These are phyloP conservation scores for Sterna hirundo DNA, from an alignment of 2,113 vertebrate species.

Conservation along the genomic window DNA sequence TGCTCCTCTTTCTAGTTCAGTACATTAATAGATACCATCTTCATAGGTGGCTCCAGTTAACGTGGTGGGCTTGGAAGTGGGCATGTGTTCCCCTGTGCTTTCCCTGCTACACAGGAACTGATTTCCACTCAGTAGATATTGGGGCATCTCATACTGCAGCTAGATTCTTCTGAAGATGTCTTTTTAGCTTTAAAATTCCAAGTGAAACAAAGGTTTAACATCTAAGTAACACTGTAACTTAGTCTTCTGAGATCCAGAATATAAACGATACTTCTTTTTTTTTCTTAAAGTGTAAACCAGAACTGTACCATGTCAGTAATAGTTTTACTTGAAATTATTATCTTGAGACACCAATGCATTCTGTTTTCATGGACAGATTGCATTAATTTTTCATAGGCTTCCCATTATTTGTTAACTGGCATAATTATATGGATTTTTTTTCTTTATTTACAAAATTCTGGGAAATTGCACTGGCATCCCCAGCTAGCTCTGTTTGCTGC, in stretches of 20 bases:
- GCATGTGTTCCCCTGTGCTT: neutral
- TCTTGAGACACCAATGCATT: neutral
- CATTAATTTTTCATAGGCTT: neutral
- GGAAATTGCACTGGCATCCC: neutral
- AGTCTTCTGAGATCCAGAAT: neutral
- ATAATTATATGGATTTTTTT: neutral
- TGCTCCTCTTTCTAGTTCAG: neutral
- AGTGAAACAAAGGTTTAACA: neutral
- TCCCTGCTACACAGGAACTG: neutral
- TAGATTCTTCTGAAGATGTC: neutral
- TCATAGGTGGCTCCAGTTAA: neutral
- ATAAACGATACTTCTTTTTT: neutral
- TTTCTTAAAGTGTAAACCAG: neutral
- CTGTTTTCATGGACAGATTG: neutral
- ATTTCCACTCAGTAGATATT: neutral
- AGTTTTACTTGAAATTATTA: neutral
- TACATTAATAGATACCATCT: neutral
- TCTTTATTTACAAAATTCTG: neutral
- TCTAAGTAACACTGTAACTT: neutral
- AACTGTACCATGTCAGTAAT: neutral
- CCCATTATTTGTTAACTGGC: neutral
- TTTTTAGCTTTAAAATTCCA: neutral
- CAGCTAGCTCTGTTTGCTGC: neutral
- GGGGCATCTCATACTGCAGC: no score
- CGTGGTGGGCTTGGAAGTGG: neutral